A percentile compares a stretch with the other conserved stretches of the same genome.
These are phyloP conservation scores for Pandion haliaetus DNA, from an alignment of 2,113 vertebrate genomes.

Conservation along the genomic window DNA sequence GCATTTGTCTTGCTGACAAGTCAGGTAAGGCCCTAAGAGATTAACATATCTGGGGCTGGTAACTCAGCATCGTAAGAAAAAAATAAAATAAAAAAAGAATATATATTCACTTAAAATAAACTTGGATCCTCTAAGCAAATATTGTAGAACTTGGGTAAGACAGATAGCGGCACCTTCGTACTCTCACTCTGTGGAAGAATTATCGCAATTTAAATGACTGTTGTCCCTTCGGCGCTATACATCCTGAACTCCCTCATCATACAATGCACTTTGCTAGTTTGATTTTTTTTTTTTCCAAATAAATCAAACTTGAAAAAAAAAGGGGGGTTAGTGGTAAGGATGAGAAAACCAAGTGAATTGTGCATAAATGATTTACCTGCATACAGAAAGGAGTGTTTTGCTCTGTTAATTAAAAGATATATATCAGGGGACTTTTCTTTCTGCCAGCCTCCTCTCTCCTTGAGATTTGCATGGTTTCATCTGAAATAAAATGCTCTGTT, in stretches of 20 bases:
- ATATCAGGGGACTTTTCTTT: slow-evolving; percentile 23
- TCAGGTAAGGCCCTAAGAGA: neutral
- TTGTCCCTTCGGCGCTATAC: neutral
- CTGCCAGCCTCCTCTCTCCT: neutral
- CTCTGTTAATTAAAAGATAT: slow-evolving; percentile 54
- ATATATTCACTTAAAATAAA: neutral
- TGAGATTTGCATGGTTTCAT: slow-evolving; percentile 14
- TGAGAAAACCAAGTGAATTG: slow-evolving; percentile 9
- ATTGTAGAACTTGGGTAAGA: neutral
- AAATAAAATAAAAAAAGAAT: neutral
- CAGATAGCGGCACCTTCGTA: neutral
- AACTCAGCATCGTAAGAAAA: neutral
- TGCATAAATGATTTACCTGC: neutral
- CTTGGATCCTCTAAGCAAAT: neutral
- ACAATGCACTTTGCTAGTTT: neutral
- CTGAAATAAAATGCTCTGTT: slow-evolving; percentile 25
- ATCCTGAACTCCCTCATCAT: neutral
- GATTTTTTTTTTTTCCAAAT: neutral
- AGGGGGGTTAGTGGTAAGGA: neutral
- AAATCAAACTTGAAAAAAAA: neutral
- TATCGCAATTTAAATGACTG: neutral
- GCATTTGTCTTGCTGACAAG: neutral
- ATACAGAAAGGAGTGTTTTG: neutral
- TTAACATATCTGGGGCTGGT: neutral
- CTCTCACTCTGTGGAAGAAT: neutral